Conservation (phyloP, 2,888 invertebrate species). For the Cancer borealis region DNA sequence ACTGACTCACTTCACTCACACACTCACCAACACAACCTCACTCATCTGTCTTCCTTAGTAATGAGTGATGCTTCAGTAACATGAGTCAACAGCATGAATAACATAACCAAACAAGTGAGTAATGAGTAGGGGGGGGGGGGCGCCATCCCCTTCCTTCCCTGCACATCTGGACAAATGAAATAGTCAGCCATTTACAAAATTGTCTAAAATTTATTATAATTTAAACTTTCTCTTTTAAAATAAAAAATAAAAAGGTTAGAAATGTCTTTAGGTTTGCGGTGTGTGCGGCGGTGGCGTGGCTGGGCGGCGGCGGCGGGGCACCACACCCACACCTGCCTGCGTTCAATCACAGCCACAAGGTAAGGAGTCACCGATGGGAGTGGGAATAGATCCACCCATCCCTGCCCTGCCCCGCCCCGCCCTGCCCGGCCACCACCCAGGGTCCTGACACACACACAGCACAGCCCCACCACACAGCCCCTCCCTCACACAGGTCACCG, state of each 20-base stretch:
- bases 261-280: not conserved
- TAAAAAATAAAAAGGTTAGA: slow-evolving; percentile 42
- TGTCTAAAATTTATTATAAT: slow-evolving; percentile 70
- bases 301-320: not conserved
- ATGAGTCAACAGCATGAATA: too few relatives aligned
- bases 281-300: not conserved
- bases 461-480: not conserved
- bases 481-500: not conserved
- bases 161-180: slow-evolving; percentile 70
- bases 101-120: too few relatives aligned
- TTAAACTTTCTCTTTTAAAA: slow-evolving; percentile 48
- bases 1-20: too few relatives aligned
- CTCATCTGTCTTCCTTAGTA: too few relatives aligned
- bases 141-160: not conserved
- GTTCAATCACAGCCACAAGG: slow-evolving; percentile 69
- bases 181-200: slow-evolving; percentile 65
- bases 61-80: too few relatives aligned
- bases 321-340: too few relatives aligned
- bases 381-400: slow-evolving; percentile 53
- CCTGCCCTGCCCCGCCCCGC: not conserved
- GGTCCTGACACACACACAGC: not conserved
- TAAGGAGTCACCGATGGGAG: slow-evolving; percentile 70
- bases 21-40: too few relatives aligned
- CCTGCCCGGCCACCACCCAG: not conserved
- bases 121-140: too few relatives aligned